Evolutionary conservation across 2,797 vertebrate genomes (phyloP).

Genomic region (Picus viridis): DNA sequence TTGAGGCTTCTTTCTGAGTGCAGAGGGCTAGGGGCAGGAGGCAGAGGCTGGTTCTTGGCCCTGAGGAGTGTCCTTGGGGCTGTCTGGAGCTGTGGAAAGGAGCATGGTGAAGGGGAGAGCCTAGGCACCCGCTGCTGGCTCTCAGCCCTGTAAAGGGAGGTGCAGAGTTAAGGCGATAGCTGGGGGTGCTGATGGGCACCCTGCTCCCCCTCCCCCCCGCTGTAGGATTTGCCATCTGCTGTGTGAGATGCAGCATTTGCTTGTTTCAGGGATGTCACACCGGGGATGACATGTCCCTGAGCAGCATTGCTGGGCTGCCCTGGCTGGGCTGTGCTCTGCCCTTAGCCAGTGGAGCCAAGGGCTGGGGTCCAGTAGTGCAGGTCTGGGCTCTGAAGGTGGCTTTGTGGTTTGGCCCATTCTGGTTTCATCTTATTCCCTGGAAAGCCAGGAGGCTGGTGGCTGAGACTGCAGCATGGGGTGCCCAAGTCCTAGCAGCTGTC

Average conservation of each 20-base stretch:
- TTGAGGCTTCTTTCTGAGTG: neutral
- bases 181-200: conserved; percentile 57
- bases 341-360: fast-evolving
- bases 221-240: conserved; percentile 49
- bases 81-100: neutral
- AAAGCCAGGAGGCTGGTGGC: neutral
- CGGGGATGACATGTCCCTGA: neutral
- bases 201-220: conserved; percentile 23
- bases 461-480: fast-evolving
- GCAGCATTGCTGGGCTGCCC: neutral
- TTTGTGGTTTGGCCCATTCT: neutral
- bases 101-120: conserved; percentile 4
- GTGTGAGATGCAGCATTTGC: conserved; percentile 52
- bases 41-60: neutral
- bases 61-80: neutral
- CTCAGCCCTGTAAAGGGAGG: conserved; percentile 39
- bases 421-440: neutral
- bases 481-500: neutral
- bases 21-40: neutral
- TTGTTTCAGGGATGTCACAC: conserved; percentile 1
- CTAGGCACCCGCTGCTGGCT: conserved; percentile 31
- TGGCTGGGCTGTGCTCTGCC: neutral
- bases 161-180: conserved; percentile 39
- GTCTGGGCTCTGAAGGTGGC: neutral
- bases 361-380: neutral